Percentiles rank a stretch among this genome's conserved stretches.
Evolutionary conservation across 2,888 invertebrate species (phyloP).

Genomic region (Latheticus oryzae): DNA sequence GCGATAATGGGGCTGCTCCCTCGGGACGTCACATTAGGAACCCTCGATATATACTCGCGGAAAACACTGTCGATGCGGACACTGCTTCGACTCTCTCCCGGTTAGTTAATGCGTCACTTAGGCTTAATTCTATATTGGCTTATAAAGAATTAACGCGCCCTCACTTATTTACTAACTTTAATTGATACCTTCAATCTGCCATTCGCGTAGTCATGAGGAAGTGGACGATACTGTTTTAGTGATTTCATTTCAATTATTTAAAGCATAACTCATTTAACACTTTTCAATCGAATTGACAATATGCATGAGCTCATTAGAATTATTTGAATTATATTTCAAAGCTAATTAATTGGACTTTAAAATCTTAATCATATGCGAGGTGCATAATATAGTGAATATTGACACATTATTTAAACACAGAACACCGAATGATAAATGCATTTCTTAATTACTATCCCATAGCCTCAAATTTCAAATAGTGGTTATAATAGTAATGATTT

Average conservation of each 20-base stretch:
- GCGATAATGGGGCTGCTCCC: conserved; percentile 65
- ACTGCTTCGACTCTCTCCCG: conserved; percentile 41
- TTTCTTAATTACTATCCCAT: no score
- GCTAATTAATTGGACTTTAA: no score
- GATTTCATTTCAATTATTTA: conserved; percentile 19
- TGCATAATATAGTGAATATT: no score
- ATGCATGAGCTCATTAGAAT: no score
- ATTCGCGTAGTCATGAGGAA: conserved; percentile 28
- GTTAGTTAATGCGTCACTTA: conserved; percentile 58
- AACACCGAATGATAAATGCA: no score
- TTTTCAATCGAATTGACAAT: conserved; percentile 25
- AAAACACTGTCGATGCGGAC: conserved; percentile 52
- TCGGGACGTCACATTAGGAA: conserved; percentile 61
- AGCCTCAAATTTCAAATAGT: no score
- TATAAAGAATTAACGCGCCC: conserved; percentile 53
- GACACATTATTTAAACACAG: no score
- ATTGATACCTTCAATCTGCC: conserved; percentile 44
- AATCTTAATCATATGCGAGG: no score
- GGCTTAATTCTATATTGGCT: conserved; percentile 56
- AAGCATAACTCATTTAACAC: conserved; percentile 18
- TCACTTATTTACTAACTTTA: conserved; percentile 45
- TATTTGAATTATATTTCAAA: no score
- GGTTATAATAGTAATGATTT: no score
- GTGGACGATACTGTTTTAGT: conserved; percentile 33
- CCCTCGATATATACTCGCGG: conserved; percentile 48